These are phyloP conservation scores for Rattus rattus DNA, from an alignment of 2,113 vertebrate genomes.

Conservation along the genomic window DNA sequence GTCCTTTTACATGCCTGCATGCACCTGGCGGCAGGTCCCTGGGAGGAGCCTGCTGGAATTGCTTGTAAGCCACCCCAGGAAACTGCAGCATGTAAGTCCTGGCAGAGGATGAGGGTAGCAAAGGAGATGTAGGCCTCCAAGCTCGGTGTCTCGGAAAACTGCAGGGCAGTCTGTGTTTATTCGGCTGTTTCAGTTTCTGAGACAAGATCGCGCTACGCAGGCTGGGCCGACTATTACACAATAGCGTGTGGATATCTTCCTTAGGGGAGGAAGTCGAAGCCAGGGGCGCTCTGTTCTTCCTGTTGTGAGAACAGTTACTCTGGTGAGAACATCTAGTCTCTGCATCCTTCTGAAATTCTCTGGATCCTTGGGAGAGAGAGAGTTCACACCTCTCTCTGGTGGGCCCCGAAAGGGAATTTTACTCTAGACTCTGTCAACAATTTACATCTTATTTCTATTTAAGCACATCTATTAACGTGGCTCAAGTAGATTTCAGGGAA, in stretches of 20 bases:
- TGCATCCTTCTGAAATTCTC: slow-evolving; percentile 7
- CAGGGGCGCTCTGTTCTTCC: background rate
- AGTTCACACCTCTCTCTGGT: background rate
- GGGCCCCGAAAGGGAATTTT: background rate
- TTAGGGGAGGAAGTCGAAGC: background rate
- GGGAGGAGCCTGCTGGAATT: too few relatives aligned
- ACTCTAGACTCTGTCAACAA: slow-evolving; percentile 11
- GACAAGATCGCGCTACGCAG: background rate
- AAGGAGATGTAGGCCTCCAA: background rate
- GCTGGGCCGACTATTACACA: background rate
- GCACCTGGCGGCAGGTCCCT: too few relatives aligned
- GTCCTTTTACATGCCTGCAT: too few relatives aligned
- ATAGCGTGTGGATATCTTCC: background rate
- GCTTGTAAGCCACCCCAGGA: background rate
- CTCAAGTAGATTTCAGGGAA: slow-evolving; percentile 12
- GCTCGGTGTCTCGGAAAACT: background rate
- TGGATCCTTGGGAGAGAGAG: background rate
- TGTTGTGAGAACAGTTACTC: slow-evolving; percentile 9
- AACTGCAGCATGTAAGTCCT: background rate
- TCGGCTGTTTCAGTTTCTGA: background rate
- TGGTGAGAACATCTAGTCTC: background rate
- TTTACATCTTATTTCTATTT: slow-evolving; percentile 36
- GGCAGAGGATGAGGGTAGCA: background rate
- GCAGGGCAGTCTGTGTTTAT: background rate
- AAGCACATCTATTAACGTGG: background rate